These are phyloP conservation scores for Leontocebus nigricollis DNA, from an alignment of 2,797 vertebrate species.

Conservation along the genomic window DNA sequence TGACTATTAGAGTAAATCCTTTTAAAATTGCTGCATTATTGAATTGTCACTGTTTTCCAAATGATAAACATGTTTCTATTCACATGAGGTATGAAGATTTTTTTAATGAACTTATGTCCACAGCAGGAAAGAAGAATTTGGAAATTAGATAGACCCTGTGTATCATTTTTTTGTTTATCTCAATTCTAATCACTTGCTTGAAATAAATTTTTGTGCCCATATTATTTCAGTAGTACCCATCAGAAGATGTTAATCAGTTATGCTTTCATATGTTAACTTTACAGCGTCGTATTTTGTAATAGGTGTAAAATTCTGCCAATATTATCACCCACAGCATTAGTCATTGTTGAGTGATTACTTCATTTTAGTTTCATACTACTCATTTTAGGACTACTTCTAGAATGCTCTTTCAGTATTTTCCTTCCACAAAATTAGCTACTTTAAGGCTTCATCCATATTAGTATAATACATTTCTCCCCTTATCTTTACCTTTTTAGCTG, in stretches of 20 bases:
- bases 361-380: background rate
- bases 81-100: background rate
- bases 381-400: background rate
- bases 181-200: background rate
- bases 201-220: background rate
- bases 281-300: background rate
- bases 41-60: background rate
- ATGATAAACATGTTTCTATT: background rate
- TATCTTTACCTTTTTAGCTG: background rate
- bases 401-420: background rate
- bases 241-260: background rate
- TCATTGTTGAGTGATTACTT: conserved; percentile 4
- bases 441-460: background rate
- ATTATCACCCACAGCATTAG: background rate
- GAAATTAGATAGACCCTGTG: background rate
- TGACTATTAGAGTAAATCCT: background rate
- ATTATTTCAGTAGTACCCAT: conserved; percentile 10
- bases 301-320: background rate
- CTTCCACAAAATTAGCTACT: background rate
- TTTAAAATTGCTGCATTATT: background rate
- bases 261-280: background rate
- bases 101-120: background rate
- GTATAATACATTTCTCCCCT: background rate
- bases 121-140: background rate
- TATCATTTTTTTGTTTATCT: conserved; percentile 5